Percentiles rank a stretch among this genome's conserved stretches.
Conservation (phyloP, 2,113 vertebrate species). For the Vulpes ferrilata region DNA sequence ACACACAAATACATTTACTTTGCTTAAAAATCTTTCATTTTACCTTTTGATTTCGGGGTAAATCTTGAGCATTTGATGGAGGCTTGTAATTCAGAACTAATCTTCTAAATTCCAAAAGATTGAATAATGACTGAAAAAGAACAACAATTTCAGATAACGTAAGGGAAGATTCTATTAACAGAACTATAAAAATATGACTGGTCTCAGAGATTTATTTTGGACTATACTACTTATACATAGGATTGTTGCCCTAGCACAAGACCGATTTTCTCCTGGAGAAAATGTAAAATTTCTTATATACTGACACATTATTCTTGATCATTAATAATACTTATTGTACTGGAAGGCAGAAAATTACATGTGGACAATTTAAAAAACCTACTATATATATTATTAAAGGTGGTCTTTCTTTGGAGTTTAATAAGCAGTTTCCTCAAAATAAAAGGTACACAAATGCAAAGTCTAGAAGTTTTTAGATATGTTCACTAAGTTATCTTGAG, state of each 20-base stretch:
- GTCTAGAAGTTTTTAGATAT: background rate
- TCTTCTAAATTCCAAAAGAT: constrained; percentile 97
- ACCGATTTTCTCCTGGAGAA: background rate
- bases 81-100: constrained; percentile 97
- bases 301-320: constrained; percentile 14
- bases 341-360: background rate
- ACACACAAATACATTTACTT: background rate
- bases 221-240: background rate
- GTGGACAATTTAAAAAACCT: background rate
- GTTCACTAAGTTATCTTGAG: background rate
- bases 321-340: constrained; percentile 32
- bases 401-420: background rate
- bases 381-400: constrained; percentile 16
- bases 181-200: constrained; percentile 27
- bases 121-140: constrained; percentile 91
- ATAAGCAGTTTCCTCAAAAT: constrained; percentile 41
- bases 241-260: background rate
- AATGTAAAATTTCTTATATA: constrained; percentile 28
- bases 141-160: constrained; percentile 61
- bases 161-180: constrained; percentile 37
- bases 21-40: constrained; percentile 71
- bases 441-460: constrained; percentile 1
- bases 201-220: background rate
- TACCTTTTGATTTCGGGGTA: constrained; percentile 98
- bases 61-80: constrained; percentile 93